Percentiles rank a stretch among this genome's conserved stretches.
phyloP scores from a whole-genome alignment of 2,888 invertebrate species.

The Tigriopus californicus region DNA sequence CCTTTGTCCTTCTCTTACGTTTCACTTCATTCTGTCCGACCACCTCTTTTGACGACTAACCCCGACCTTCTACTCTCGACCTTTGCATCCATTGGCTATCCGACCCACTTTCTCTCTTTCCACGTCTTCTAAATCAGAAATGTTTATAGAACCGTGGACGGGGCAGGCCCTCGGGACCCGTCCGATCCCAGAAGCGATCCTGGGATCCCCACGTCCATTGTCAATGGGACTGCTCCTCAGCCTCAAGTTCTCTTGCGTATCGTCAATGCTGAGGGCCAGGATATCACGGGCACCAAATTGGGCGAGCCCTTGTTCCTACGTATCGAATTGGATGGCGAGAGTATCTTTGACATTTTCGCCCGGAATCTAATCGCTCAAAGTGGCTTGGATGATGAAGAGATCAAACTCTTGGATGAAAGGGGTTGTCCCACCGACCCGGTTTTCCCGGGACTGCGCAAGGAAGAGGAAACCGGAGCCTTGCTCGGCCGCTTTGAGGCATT shows the following conservation, averaged over 20 bases:
- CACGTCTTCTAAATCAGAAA: neutral
- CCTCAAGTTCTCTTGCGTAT: slow-evolving; percentile 39
- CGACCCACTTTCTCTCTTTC: too few relatives aligned
- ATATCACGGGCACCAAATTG: slow-evolving; percentile 43
- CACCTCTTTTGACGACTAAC: too few relatives aligned
- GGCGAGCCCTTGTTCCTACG: slow-evolving; percentile 45
- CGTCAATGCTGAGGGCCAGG: slow-evolving; percentile 37
- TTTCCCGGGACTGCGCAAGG: slow-evolving; percentile 23
- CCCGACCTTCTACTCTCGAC: too few relatives aligned
- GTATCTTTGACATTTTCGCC: slow-evolving; percentile 38
- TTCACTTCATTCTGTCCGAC: too few relatives aligned
- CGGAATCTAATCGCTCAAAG: slow-evolving; percentile 62
- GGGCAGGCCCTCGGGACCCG: neutral
- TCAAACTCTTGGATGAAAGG: slow-evolving; percentile 49
- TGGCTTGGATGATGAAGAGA: slow-evolving; percentile 45
- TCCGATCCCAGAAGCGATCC: neutral
- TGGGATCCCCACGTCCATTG: slow-evolving; percentile 23
- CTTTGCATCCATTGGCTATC: too few relatives aligned
- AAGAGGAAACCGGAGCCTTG: slow-evolving; percentile 22
- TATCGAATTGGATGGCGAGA: slow-evolving; percentile 37
- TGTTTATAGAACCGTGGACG: slow-evolving; percentile 27
- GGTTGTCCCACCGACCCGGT: slow-evolving; percentile 56
- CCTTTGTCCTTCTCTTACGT: too few relatives aligned
- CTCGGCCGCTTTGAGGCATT: slow-evolving; percentile 51
- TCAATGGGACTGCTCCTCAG: slow-evolving; percentile 32